Conservation (phyloP, 2,113 vertebrate genomes). For the Pipa parva region DNA sequence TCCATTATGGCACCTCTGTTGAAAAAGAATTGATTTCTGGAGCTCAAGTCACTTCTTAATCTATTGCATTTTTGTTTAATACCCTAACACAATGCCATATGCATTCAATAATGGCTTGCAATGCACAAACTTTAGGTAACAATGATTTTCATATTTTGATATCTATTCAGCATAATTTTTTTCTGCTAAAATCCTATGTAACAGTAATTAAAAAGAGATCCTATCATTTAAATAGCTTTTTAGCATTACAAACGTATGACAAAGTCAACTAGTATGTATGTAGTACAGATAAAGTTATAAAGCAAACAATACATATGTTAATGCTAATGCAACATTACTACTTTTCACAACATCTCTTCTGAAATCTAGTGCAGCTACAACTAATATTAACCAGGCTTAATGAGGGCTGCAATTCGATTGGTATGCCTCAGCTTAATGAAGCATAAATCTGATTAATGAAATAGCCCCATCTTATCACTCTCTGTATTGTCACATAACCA, state of each 20-base stretch:
- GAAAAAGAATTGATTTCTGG: constrained; percentile 70
- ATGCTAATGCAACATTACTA: background rate
- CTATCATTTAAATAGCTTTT: no score
- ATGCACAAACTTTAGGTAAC: background rate
- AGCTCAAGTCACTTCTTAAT: constrained; percentile 66
- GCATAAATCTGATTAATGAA: constrained; percentile 24
- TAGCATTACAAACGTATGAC: no score
- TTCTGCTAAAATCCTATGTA: no score
- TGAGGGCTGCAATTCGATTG: background rate
- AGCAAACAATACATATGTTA: background rate
- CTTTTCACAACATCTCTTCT: background rate
- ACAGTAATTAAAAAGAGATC: no score
- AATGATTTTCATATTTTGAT: no score
- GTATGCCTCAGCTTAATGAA: constrained; percentile 21
- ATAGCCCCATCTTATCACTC: constrained; percentile 6
- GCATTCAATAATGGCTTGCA: constrained; percentile 36
- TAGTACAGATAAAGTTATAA: no score
- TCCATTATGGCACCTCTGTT: constrained; percentile 78
- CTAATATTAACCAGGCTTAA: background rate
- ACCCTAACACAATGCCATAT: constrained; percentile 54
- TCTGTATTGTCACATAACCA: constrained; percentile 22
- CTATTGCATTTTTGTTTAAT: constrained; percentile 69
- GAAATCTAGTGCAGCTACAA: background rate
- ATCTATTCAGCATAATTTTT: no score
- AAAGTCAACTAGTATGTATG: no score